A percentile compares a stretch with the other conserved stretches of the same genome.
phyloP scores from a whole-genome alignment of 2,888 invertebrate species.

The Mamestra brassicae region DNA sequence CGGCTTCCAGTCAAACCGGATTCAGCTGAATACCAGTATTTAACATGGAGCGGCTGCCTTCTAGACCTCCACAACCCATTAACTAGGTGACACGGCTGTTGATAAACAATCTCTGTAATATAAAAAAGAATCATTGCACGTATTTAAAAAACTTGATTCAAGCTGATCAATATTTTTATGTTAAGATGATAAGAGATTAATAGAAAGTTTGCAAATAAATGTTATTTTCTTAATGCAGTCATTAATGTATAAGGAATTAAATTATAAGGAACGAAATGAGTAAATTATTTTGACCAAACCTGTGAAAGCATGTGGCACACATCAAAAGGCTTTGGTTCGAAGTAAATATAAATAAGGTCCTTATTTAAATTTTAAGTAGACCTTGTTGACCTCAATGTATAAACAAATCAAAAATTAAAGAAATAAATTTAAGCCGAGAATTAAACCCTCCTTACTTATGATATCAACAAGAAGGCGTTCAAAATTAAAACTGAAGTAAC shows the following conservation, averaged over 20 bases:
- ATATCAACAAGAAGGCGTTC: background rate
- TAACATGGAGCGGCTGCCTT: too few species aligned
- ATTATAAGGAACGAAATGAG: background rate
- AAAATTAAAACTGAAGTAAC: background rate
- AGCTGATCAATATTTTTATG: background rate
- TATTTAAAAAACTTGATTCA: too few species aligned
- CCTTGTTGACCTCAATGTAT: too few species aligned
- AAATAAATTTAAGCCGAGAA: too few species aligned
- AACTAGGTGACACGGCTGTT: background rate
- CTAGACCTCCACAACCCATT: too few species aligned
- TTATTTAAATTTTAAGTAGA: too few species aligned
- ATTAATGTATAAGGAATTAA: background rate
- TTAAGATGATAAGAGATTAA: background rate
- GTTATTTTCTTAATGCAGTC: too few species aligned
- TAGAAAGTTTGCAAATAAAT: background rate
- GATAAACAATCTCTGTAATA: background rate
- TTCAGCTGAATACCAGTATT: too few species aligned
- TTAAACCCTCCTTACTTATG: background rate
- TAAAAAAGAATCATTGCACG: background rate
- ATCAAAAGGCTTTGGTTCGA: too few species aligned
- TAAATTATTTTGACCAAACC: background rate
- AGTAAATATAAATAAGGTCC: too few species aligned
- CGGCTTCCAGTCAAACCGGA: too few species aligned
- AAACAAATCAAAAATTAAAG: too few species aligned
- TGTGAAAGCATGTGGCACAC: background rate